These are phyloP conservation scores for Chelmon rostratus DNA, from an alignment of 2,797 vertebrate species.

Conservation along the genomic window DNA sequence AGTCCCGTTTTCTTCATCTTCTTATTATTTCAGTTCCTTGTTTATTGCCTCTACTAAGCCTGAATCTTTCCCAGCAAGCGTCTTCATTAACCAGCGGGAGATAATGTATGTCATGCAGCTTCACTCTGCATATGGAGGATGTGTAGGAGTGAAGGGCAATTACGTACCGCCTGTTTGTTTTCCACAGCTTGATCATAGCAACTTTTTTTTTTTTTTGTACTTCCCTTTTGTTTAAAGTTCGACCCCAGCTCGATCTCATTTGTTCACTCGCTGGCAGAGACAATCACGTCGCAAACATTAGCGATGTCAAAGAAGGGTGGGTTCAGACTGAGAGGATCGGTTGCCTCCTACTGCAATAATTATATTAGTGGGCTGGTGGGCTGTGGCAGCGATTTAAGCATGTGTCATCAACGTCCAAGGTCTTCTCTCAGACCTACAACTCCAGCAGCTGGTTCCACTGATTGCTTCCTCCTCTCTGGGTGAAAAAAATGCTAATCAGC, in stretches of 20 bases:
- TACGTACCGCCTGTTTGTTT: slow-evolving; percentile 44
- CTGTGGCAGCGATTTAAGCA: slow-evolving; percentile 17
- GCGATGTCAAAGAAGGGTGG: slow-evolving; percentile 19
- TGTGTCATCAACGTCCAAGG: slow-evolving; percentile 15
- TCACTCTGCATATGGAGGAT: slow-evolving; percentile 24
- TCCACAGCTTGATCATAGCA: slow-evolving; percentile 10
- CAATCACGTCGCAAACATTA: neutral
- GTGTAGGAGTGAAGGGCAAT: slow-evolving; percentile 53
- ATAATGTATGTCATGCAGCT: slow-evolving; percentile 42
- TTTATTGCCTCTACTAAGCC: neutral
- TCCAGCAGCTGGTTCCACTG: slow-evolving; percentile 29
- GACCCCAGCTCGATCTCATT: slow-evolving; percentile 22
- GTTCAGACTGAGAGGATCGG: slow-evolving; percentile 2
- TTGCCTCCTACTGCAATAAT: slow-evolving; percentile 36
- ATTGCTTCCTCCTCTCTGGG: slow-evolving; percentile 23
- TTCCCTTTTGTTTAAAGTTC: slow-evolving; percentile 44
- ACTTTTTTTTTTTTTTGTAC: neutral
- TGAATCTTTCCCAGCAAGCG: slow-evolving; percentile 27
- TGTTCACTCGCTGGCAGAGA: slow-evolving; percentile 27
- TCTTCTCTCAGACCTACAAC: slow-evolving; percentile 12
- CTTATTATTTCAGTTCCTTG: neutral
- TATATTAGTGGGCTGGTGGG: slow-evolving; percentile 22
- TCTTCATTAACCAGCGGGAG: slow-evolving; percentile 58
- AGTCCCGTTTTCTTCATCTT: slow-evolving; percentile 26
- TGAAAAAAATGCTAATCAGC: slow-evolving; percentile 25